Evolutionary conservation across 2,113 vertebrate genomes (phyloP).

Genomic region (Struthidea cinerea): DNA sequence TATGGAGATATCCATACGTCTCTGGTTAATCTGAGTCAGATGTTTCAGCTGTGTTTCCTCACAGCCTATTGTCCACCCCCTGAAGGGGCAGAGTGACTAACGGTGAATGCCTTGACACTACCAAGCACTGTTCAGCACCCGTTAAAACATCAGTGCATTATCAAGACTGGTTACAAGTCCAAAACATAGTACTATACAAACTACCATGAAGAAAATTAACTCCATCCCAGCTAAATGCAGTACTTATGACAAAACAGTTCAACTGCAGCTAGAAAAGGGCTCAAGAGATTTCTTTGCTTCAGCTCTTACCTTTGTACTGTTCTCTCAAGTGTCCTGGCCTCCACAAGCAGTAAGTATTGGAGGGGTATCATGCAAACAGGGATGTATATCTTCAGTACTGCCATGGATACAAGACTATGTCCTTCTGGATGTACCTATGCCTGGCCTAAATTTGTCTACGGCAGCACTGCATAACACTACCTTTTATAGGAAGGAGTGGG

Average conservation of each 20-base stretch:
- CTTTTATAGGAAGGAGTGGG: not conserved
- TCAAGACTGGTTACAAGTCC: not conserved
- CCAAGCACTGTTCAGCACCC: not conserved
- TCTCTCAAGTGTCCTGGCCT: not conserved
- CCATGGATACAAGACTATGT: not conserved
- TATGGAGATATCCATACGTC: not conserved
- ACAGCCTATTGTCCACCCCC: accelerated
- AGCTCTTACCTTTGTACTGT: not conserved
- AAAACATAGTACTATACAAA: not conserved
- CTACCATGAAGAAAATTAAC: not conserved
- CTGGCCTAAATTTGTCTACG: not conserved
- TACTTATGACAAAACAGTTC: not conserved
- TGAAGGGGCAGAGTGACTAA: not conserved
- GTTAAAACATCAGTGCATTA: not conserved
- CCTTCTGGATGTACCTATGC: not conserved
- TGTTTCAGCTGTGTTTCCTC: not conserved
- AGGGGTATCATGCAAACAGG: not conserved
- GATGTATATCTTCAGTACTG: not conserved
- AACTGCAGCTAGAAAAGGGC: not conserved
- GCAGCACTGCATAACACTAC: not conserved
- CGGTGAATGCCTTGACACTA: not conserved
- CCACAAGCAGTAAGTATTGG: not conserved
- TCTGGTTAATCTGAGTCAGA: not conserved
- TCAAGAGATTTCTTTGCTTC: not conserved
- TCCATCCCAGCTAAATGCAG: not conserved